phyloP scores from a whole-genome alignment of 1,140 invertebrate genomes.

The Uloborus diversus region DNA sequence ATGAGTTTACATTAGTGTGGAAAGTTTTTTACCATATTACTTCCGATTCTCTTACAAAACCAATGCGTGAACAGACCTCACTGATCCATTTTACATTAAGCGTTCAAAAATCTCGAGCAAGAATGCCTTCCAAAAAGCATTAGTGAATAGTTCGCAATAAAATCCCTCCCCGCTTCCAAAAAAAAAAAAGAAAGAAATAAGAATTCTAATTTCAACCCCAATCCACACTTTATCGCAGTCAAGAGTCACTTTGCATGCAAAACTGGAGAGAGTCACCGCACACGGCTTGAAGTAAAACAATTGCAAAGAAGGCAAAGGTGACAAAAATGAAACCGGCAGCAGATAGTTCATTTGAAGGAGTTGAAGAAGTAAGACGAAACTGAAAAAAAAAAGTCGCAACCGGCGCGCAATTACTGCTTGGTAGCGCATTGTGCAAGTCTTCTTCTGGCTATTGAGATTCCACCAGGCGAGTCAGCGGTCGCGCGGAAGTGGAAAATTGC shows the following conservation, averaged over 20 bases:
- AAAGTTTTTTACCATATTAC: too few species aligned
- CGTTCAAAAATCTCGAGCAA: too few species aligned
- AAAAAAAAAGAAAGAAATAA: not conserved
- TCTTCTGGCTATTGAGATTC: slow-evolving; percentile 42
- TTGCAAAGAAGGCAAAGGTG: slow-evolving; percentile 30
- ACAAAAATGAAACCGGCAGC: slow-evolving; percentile 35
- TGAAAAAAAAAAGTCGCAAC: slow-evolving; percentile 1
- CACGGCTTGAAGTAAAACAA: slow-evolving; percentile 47
- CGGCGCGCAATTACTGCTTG: slow-evolving; percentile 39
- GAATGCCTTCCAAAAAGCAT: too few species aligned
- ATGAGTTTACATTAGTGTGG: too few species aligned
- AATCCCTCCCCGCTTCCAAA: not conserved
- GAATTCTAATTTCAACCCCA: slow-evolving; percentile 20
- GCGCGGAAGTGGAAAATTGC: slow-evolving; percentile 54
- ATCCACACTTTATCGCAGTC: not conserved
- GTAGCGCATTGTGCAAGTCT: slow-evolving; percentile 35
- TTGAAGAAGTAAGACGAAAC: not conserved
- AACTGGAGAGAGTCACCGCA: slow-evolving; percentile 21
- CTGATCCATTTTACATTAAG: too few species aligned
- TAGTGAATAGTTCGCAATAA: slow-evolving; percentile 13
- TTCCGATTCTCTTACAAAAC: too few species aligned
- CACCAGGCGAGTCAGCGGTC: slow-evolving; percentile 34
- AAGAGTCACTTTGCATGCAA: slow-evolving; percentile 44
- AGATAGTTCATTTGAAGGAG: slow-evolving; percentile 37
- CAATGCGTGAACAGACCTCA: too few species aligned